Evolutionary conservation across 2,113 vertebrate genomes (phyloP).

Genomic region (Smithornis capensis): DNA sequence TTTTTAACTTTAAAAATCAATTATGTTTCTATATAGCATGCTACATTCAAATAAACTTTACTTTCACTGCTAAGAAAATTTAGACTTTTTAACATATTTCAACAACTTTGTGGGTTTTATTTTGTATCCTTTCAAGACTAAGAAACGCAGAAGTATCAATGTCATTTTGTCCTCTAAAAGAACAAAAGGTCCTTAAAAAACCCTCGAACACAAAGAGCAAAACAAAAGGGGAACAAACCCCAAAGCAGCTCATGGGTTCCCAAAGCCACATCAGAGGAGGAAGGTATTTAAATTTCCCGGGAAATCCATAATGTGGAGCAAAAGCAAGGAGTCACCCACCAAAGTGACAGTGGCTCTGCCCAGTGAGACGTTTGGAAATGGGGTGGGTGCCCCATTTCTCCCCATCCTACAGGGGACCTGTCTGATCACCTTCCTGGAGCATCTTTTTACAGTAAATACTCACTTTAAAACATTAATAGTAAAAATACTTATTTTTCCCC

Average conservation of each 20-base stretch:
- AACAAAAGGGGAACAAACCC: not conserved
- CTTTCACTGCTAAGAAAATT: slow-evolving; percentile 26
- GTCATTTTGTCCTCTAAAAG: not conserved
- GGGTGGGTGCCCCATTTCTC: not conserved
- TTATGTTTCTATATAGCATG: slow-evolving; percentile 61
- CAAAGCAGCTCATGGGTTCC: not conserved
- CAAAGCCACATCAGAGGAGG: not conserved
- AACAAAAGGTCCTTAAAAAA: not conserved
- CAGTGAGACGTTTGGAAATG: not conserved
- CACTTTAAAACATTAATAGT: not conserved
- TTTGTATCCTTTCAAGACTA: not conserved
- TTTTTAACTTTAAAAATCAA: slow-evolving; percentile 28
- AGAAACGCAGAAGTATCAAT: not conserved
- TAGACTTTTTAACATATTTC: not conserved
- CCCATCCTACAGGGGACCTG: not conserved
- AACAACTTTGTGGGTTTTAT: not conserved
- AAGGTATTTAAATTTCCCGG: not conserved
- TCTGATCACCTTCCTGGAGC: not conserved
- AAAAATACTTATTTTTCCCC: not conserved
- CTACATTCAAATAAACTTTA: slow-evolving; percentile 66
- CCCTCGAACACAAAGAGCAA: not conserved
- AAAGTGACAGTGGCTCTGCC: not conserved
- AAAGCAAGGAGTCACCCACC: not conserved
- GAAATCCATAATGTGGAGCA: not conserved
- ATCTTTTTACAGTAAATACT: not conserved